Percentiles rank a stretch among this genome's conserved stretches.
Conservation (phyloP, 1,140 invertebrate species). For the Drosophila subpulchrella region DNA sequence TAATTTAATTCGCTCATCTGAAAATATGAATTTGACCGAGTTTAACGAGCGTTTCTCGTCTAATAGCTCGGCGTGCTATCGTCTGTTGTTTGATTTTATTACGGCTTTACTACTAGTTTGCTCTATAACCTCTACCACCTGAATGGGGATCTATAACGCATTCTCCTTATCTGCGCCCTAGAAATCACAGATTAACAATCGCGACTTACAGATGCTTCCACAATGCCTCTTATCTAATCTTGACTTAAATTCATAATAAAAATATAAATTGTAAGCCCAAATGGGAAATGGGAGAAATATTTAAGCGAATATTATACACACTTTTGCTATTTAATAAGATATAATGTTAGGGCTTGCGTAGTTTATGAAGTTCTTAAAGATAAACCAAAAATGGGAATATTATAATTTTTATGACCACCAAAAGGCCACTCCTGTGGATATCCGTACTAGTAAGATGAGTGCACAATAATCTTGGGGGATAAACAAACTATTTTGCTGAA, state of each 20-base stretch:
- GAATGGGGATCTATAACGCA: slow-evolving; percentile 1
- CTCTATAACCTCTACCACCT: slow-evolving; percentile 22
- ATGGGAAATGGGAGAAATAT: neutral
- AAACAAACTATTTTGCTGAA: neutral
- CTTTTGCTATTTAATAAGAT: neutral
- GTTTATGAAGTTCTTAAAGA: no score
- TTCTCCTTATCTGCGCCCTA: slow-evolving; percentile 46
- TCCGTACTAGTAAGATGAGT: no score
- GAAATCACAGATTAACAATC: slow-evolving; percentile 41
- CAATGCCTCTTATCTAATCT: slow-evolving; percentile 62
- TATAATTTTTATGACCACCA: no score
- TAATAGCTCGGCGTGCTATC: slow-evolving; percentile 41
- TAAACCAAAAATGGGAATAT: no score
- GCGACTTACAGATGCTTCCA: slow-evolving; percentile 41
- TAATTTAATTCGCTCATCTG: slow-evolving; percentile 60
- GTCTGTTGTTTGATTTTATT: slow-evolving; percentile 30
- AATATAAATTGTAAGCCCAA: slow-evolving; percentile 39
- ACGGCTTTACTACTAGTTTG: slow-evolving; percentile 19
- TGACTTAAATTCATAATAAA: slow-evolving; percentile 68
- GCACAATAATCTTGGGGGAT: no score
- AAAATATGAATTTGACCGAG: slow-evolving; percentile 73
- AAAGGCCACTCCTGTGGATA: no score
- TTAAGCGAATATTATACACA: slow-evolving; percentile 3
- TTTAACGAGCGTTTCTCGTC: slow-evolving; percentile 58
- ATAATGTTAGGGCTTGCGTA: no score